phyloP scores from a whole-genome alignment of 2,888 invertebrate species.

The Lepetodrilus schrolli region DNA sequence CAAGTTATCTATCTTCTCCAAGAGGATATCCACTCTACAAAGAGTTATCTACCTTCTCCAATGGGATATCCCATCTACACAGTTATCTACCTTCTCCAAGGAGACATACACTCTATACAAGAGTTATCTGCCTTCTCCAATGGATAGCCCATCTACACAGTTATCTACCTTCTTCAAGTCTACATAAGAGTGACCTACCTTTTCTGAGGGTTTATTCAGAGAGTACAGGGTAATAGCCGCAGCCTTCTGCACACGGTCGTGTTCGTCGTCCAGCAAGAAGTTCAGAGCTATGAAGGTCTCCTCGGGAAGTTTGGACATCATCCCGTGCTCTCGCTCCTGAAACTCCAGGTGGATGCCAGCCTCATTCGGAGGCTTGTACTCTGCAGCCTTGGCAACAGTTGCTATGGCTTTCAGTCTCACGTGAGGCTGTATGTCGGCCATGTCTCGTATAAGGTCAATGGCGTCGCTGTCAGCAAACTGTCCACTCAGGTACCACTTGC shows the following conservation, averaged over 20 bases:
- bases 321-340: slow-evolving; percentile 36
- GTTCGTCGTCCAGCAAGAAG: slow-evolving; percentile 68
- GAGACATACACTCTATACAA: too few relatives aligned
- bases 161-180: too few relatives aligned
- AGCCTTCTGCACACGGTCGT: slow-evolving; percentile 65
- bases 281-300: slow-evolving; percentile 71
- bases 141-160: too few relatives aligned
- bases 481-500: slow-evolving; percentile 72
- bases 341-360: slow-evolving; percentile 53
- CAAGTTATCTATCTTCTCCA: too few relatives aligned
- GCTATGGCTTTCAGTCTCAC: slow-evolving; percentile 72
- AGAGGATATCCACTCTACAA: too few relatives aligned
- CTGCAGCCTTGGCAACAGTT: slow-evolving; percentile 71
- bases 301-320: slow-evolving; percentile 59
- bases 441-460: slow-evolving; percentile 73
- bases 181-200: too few relatives aligned
- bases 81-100: too few relatives aligned
- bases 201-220: slow-evolving; percentile 63
- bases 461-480: slow-evolving; percentile 71
- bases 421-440: slow-evolving; percentile 74
- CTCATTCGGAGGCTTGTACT: slow-evolving; percentile 63
- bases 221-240: slow-evolving; percentile 72
- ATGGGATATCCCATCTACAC: too few relatives aligned
- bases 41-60: too few relatives aligned
- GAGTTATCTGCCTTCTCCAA: too few relatives aligned